A percentile compares a stretch with the other conserved stretches of the same genome.
phyloP scores from a whole-genome alignment of 2,797 vertebrate species.

The Hapalemur alaotrensis region DNA sequence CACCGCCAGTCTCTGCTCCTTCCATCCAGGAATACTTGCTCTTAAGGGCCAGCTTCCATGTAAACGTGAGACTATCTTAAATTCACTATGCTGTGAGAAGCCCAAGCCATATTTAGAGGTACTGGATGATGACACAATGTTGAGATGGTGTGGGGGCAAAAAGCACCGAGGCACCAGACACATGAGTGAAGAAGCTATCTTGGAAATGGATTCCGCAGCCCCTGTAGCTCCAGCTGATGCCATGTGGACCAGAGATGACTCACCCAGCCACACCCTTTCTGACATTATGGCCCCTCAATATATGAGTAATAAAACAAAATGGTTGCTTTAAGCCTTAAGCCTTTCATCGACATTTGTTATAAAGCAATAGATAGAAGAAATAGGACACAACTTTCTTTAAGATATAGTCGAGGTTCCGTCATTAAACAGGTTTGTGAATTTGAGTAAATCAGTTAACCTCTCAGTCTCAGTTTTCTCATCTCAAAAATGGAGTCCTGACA shows the following conservation, averaged over 20 bases:
- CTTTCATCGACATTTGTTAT: background rate
- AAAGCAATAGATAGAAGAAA: background rate
- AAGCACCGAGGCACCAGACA: background rate
- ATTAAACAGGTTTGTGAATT: background rate
- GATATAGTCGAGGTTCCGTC: background rate
- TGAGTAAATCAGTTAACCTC: background rate
- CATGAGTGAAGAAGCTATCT: background rate
- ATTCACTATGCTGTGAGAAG: background rate
- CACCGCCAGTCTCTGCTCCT: background rate
- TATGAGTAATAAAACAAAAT: background rate
- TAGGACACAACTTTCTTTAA: background rate
- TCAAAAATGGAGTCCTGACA: background rate
- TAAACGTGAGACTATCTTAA: background rate
- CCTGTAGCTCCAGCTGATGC: background rate
- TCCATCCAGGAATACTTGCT: background rate
- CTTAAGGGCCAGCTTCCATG: background rate
- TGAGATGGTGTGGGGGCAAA: too few relatives aligned
- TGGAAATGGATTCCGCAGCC: background rate
- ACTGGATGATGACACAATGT: background rate
- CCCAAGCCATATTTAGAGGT: rapidly evolving
- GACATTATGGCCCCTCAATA: background rate
- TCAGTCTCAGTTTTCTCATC: background rate
- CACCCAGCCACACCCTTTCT: background rate
- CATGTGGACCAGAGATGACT: background rate
- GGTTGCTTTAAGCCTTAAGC: background rate